Conservation (phyloP, 2,113 vertebrate species). For the Prionailurus bengalensis region DNA sequence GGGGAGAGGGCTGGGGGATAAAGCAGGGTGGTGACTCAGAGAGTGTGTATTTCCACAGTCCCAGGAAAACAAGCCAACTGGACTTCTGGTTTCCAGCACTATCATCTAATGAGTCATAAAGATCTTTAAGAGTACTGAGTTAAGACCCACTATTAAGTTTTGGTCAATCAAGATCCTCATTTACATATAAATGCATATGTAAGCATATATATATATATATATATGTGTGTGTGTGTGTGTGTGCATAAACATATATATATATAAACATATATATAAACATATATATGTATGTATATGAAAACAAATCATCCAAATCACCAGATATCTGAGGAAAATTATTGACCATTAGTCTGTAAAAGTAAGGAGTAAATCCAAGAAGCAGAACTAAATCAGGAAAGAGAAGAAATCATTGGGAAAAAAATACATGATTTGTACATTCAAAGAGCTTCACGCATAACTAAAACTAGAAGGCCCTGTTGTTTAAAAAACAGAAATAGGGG, state of each 20-base stretch:
- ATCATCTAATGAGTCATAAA: neutral
- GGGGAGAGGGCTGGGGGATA: neutral
- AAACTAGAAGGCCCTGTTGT: neutral
- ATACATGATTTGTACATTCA: neutral
- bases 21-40: neutral
- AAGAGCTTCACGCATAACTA: neutral
- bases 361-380: neutral
- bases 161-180: neutral
- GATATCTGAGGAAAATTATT: neutral
- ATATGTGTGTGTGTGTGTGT: no score
- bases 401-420: neutral
- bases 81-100: neutral
- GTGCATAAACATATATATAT: neutral
- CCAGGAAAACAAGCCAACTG: neutral
- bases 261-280: neutral
- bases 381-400: neutral
- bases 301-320: neutral
- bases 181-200: neutral
- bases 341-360: neutral
- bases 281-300: neutral
- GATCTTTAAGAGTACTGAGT: neutral
- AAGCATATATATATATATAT: neutral
- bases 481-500: neutral
- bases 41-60: neutral
- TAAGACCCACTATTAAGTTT: neutral